These are phyloP conservation scores for Notamacropus eugenii DNA, from an alignment of 2,797 vertebrate species.

Conservation along the genomic window DNA sequence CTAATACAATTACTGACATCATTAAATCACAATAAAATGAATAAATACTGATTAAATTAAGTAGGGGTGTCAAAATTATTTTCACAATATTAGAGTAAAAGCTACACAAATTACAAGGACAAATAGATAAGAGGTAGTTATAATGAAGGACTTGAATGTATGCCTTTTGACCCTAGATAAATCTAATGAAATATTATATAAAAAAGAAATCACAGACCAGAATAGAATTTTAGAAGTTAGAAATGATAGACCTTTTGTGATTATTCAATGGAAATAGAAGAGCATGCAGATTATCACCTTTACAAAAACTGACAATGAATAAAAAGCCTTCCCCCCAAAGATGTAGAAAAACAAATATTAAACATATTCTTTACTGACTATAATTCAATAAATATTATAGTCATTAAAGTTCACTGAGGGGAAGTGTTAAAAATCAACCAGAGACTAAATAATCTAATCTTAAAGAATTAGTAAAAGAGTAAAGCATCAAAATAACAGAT, in stretches of 20 bases:
- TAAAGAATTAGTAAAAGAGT: neutral
- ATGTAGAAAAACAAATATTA: neutral
- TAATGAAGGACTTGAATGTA: neutral
- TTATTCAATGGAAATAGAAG: neutral
- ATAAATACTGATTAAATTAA: neutral
- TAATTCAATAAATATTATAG: neutral
- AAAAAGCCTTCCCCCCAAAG: neutral
- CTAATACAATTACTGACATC: neutral
- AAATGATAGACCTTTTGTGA: neutral
- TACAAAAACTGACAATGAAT: neutral
- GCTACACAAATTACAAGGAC: neutral
- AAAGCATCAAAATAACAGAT: neutral
- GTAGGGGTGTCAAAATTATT: neutral
- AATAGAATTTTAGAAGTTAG: neutral
- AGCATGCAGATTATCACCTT: neutral
- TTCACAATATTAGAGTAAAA: neutral
- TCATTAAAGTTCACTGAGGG: neutral
- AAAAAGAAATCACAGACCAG: neutral
- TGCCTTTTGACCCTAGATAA: neutral
- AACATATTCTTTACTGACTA: neutral
- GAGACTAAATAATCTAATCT: neutral
- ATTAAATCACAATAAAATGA: neutral
- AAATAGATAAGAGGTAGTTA: neutral
- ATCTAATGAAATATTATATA: neutral
- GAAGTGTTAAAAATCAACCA: neutral